Percentiles rank a stretch among this genome's conserved stretches.
Evolutionary conservation across 35 echinoderm and acorn worm species (phyloP).

Genomic region (Anneissia japonica): DNA sequence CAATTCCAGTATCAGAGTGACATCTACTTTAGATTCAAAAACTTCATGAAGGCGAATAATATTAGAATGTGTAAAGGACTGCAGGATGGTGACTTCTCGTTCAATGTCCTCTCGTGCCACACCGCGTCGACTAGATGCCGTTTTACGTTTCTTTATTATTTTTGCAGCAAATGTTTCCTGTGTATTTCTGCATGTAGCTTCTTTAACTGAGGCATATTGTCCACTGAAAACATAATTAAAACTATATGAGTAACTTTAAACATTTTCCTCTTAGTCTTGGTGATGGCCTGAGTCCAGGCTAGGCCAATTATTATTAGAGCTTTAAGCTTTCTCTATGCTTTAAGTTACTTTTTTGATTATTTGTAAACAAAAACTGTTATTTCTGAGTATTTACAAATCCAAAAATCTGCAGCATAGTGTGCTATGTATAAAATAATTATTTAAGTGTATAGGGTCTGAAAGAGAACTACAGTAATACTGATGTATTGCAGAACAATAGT

Average conservation of each 20-base stretch:
- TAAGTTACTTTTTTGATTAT: too few relatives aligned
- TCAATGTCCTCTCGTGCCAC: conserved; percentile 84
- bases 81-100: conserved; percentile 73
- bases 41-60: conserved; percentile 89
- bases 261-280: neutral
- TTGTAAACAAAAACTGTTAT: too few relatives aligned
- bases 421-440: too few relatives aligned
- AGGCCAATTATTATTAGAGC: too few relatives aligned
- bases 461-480: too few relatives aligned
- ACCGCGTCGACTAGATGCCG: conserved; percentile 71
- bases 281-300: neutral
- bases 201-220: conserved; percentile 81
- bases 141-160: conserved; percentile 78
- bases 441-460: too few relatives aligned
- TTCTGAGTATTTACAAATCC: too few relatives aligned
- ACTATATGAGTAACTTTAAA: conserved; percentile 5
- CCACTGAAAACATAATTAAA: conserved; percentile 55
- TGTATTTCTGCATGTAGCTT: conserved; percentile 56
- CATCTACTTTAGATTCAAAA: conserved; percentile 71
- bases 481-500: too few relatives aligned
- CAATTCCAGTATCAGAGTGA: conserved; percentile 89
- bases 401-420: too few relatives aligned
- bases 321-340: too few relatives aligned
- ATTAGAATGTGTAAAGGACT: conserved; percentile 64
- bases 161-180: conserved; percentile 75